Evolutionary conservation across 2,797 vertebrate species (phyloP).

Genomic region (Thamnophis elegans): DNA sequence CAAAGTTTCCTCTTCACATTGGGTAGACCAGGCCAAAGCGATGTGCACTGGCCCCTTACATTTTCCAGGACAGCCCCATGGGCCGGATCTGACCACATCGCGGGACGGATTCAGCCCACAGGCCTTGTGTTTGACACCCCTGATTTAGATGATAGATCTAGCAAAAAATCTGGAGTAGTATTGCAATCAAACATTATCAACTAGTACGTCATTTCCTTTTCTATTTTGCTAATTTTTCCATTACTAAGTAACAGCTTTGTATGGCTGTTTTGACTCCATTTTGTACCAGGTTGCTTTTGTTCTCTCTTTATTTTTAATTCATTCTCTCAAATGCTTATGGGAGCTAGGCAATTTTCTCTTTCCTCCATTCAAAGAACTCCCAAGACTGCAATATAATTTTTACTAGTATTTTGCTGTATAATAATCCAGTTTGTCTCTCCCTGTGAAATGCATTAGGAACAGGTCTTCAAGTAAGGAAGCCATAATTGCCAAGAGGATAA

Average conservation of each 20-base stretch:
- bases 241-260: background rate
- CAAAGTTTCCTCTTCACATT: too few species aligned
- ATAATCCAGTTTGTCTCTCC: background rate
- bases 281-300: background rate
- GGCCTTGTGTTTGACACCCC: too few species aligned
- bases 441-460: background rate
- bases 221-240: background rate
- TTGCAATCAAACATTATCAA: background rate
- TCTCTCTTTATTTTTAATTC: background rate
- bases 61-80: too few species aligned
- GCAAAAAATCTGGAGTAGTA: background rate
- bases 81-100: too few species aligned
- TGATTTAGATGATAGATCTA: background rate
- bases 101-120: too few species aligned
- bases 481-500: conserved; percentile 3
- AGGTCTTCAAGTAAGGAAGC: conserved; percentile 24
- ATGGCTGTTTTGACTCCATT: background rate
- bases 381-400: conserved; percentile 13
- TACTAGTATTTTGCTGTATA: conserved; percentile 18
- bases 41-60: too few species aligned
- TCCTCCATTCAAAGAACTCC: conserved; percentile 9
- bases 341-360: conserved; percentile 13
- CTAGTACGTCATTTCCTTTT: background rate
- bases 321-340: background rate
- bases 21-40: too few species aligned